Percentiles rank a stretch among this genome's conserved stretches.
These are phyloP conservation scores for Tympanoctomys barrerae DNA, from an alignment of 2,797 vertebrate genomes.

Conservation along the genomic window DNA sequence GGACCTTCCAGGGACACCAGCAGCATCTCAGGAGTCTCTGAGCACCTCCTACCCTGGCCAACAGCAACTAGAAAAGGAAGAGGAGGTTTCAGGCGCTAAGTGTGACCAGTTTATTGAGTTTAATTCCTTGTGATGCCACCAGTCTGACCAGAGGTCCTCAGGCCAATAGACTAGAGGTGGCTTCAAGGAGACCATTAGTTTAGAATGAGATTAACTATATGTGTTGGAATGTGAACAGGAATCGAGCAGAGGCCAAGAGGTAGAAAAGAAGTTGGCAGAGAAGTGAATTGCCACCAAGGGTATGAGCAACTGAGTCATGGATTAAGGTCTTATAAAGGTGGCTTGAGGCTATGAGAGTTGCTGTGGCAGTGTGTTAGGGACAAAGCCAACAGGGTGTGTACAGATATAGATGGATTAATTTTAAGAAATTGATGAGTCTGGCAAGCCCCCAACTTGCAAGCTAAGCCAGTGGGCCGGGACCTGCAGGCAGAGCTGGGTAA, in stretches of 20 bases:
- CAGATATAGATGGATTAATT: background rate
- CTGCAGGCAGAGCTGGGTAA: background rate
- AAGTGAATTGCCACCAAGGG: background rate
- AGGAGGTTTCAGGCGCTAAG: background rate
- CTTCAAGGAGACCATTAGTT: background rate
- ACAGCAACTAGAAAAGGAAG: background rate
- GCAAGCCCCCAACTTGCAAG: background rate
- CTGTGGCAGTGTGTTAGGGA: background rate
- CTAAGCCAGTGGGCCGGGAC: background rate
- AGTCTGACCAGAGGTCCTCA: background rate
- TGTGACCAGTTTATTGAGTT: background rate
- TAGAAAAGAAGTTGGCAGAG: background rate
- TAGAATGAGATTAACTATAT: too few relatives aligned
- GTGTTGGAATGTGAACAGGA: background rate
- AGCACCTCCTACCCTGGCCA: background rate
- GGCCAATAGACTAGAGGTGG: background rate
- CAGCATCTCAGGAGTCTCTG: background rate
- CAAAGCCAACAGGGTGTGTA: background rate
- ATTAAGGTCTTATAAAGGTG: background rate
- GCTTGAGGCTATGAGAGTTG: background rate
- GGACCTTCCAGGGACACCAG: accelerated
- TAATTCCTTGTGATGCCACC: background rate
- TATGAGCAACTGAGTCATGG: background rate
- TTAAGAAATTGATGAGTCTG: background rate
- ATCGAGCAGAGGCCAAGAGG: background rate